Base-by-base conservation (phyloP, 2,888 invertebrate species). In the Dynastes grantii region DNA sequence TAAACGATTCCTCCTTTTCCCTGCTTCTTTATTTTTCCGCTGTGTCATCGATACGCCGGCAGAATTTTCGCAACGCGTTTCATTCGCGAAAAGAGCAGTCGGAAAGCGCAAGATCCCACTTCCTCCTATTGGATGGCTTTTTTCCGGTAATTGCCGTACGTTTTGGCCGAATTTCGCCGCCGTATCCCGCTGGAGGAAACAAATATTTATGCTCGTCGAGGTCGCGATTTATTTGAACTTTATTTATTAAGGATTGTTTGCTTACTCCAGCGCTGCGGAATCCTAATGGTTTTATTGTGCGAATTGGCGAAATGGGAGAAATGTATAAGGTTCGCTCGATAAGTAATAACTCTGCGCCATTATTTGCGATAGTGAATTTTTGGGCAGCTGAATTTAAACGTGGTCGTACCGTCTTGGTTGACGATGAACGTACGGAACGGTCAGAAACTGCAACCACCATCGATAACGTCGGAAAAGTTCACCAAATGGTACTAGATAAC, bases 231-330 rank as follows among this genome's bases (percentile, higher is more conserved):
- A 67, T 67, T 67, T 22, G 65, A 67, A 67, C 16, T 45, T 67
- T 67, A 67, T 67, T 67, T 67, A 67, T 67, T 67, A 67, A 22
- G 45, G 65, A 16, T 13, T n/a, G 37, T 32, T 65, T n/a, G n/a
- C n/a, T 40, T 40, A 40, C 13, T 37, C 37, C 16, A 40, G n/a
- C 4, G 37, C n/a, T 16, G 16, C 16, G 13, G 37, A 29, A 22
- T 65, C 16, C 40, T 16, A 16, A 16, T 53, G 53, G n/a, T 53
- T 32, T 55, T 53, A 81, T 78, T 78, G 8, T 8, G 45, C 45
- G 45, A 45, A 45, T 45, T 37, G 32, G 32, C 5, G 32, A 37
- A 37, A 37, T 5, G 32, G 45, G 11, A 45, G 8, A 11, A 11
- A 11, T 11, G 0, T 45, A 45, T 11, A 8, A 45, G 45, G 45